A percentile compares a stretch with the other conserved stretches of the same genome.
phyloP scores from a whole-genome alignment of 2,797 vertebrate genomes.

The Arnoldichthys spilopterus region DNA sequence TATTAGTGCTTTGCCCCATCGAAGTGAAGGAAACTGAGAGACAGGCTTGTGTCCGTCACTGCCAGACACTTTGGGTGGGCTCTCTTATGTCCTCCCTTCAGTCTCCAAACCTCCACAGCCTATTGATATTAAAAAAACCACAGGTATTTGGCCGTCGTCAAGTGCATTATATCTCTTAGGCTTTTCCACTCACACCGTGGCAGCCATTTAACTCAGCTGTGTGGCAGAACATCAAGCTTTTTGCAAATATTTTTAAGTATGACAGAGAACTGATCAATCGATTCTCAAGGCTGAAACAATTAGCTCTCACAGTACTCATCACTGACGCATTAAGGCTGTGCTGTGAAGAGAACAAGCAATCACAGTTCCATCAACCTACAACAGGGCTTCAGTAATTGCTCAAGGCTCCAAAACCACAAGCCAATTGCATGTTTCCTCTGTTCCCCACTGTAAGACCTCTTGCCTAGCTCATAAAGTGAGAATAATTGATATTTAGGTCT shows the following conservation, averaged over 20 bases:
- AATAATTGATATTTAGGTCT: slow-evolving; percentile 24
- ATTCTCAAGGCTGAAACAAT: slow-evolving; percentile 35
- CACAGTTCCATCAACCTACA: slow-evolving; percentile 20
- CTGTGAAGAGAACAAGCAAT: slow-evolving; percentile 1
- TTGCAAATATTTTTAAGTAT: slow-evolving; percentile 16
- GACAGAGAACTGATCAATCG: slow-evolving; percentile 33
- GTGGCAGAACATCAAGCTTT: slow-evolving; percentile 36
- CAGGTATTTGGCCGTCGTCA: slow-evolving; percentile 48
- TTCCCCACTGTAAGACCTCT: slow-evolving; percentile 25
- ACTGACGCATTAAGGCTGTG: slow-evolving; percentile 13
- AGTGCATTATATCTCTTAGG: slow-evolving; percentile 41
- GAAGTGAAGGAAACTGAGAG: slow-evolving; percentile 20
- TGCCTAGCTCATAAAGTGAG: slow-evolving; percentile 14
- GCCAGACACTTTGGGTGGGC: slow-evolving; percentile 53
- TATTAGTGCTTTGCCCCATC: slow-evolving; percentile 42
- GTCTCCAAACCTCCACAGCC: slow-evolving; percentile 39
- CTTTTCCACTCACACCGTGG: slow-evolving; percentile 41
- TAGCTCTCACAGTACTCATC: slow-evolving; percentile 10
- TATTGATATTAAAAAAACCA: slow-evolving; percentile 53
- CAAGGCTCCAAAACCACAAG: slow-evolving; percentile 29
- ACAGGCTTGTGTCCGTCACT: slow-evolving; percentile 23
- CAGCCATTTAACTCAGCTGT: slow-evolving; percentile 42
- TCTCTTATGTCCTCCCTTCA: slow-evolving; percentile 27
- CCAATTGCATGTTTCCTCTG: slow-evolving; percentile 27
- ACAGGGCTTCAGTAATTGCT: slow-evolving; percentile 26